These are phyloP conservation scores for Pseudopipra pipra DNA, from an alignment of 2,113 vertebrate genomes.

Conservation along the genomic window DNA sequence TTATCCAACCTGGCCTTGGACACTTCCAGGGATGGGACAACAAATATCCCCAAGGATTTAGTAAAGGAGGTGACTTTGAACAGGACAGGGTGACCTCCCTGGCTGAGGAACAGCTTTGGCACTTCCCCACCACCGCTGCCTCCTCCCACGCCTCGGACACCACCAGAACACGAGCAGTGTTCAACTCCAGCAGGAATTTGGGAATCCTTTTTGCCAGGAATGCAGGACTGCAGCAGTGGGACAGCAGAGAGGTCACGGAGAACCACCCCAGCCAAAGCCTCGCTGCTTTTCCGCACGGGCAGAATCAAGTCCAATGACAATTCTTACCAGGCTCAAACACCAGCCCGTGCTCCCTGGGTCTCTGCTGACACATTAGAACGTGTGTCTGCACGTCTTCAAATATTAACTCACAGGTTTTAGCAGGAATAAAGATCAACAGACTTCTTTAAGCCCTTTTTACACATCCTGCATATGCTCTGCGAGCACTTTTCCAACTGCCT, in stretches of 20 bases:
- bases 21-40: background rate
- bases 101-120: background rate
- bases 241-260: background rate
- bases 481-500: background rate
- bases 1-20: fast-evolving
- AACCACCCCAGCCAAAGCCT: background rate
- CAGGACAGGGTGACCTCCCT: background rate
- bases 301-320: background rate
- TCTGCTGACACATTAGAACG: background rate
- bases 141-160: background rate
- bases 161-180: background rate
- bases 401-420: background rate
- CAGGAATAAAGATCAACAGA: background rate
- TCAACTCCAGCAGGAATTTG: background rate
- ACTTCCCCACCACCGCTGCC: background rate
- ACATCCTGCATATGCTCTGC: background rate
- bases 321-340: background rate
- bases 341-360: background rate
- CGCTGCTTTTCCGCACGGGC: background rate
- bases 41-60: background rate
- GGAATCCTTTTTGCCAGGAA: background rate
- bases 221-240: background rate
- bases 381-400: background rate
- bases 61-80: background rate
- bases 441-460: background rate